Evolutionary conservation across 35 echinoderm and acorn worm genomes (phyloP).

Genomic region (Hemicentrotus pulcherrimus): DNA sequence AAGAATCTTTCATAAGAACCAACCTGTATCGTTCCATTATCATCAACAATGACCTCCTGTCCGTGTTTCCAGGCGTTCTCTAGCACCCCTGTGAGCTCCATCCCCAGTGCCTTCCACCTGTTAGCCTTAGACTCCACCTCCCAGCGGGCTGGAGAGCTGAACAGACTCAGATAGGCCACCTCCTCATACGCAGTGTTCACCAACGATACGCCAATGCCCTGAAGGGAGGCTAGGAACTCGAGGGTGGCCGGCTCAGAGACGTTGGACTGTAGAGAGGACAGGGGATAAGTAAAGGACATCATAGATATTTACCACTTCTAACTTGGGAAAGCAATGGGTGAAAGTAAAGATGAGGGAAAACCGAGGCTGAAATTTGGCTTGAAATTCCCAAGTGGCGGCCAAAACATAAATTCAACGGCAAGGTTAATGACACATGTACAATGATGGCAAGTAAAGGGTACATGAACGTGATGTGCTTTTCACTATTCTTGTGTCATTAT

Average conservation of each 20-base stretch:
- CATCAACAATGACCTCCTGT: slow-evolving; percentile 63
- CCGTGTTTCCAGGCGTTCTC: slow-evolving; percentile 82
- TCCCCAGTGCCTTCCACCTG: slow-evolving; percentile 88
- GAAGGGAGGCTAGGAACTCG: slow-evolving; percentile 80
- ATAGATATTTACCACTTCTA: neutral
- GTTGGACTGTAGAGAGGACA: slow-evolving; percentile 61
- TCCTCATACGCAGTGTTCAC: slow-evolving; percentile 90
- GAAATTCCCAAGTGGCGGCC: no score
- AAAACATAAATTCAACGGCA: no score
- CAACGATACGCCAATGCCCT: slow-evolving; percentile 84
- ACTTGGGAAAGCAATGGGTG: no score
- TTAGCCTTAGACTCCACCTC: slow-evolving; percentile 95
- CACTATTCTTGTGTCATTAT: no score
- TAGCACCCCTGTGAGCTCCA: slow-evolving; percentile 86
- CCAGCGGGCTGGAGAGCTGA: slow-evolving; percentile 86
- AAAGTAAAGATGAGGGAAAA: no score
- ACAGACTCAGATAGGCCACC: slow-evolving; percentile 91
- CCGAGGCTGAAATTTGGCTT: no score
- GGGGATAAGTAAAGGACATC: neutral
- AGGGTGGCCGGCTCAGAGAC: slow-evolving; percentile 84
- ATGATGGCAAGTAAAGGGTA: no score
- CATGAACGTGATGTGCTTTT: no score
- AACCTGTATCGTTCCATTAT: slow-evolving; percentile 51
- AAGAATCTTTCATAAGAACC: neutral
- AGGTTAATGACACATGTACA: no score